These are phyloP conservation scores for Oriolus oriolus DNA, from an alignment of 2,113 vertebrate species.

Conservation along the genomic window DNA sequence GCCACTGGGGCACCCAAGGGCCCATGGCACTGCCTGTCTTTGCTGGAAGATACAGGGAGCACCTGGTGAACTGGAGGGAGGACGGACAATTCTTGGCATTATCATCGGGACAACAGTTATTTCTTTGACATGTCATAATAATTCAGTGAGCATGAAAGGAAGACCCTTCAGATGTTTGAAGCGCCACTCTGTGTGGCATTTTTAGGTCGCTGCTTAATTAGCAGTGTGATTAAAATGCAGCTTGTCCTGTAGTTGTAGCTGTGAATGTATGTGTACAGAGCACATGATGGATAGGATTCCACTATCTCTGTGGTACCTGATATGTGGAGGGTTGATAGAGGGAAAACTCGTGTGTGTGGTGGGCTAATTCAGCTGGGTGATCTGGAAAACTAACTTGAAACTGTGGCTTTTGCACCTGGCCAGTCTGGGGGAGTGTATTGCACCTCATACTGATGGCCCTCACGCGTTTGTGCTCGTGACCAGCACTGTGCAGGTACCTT, in stretches of 20 bases:
- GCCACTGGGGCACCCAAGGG: not conserved
- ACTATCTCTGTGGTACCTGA: not conserved
- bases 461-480: accelerated
- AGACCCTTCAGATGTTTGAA: not conserved
- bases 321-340: not conserved
- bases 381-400: not conserved
- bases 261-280: not conserved
- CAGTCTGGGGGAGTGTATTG: not conserved
- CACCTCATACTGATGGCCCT: not conserved
- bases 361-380: not conserved
- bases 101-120: not conserved
- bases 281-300: not conserved
- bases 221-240: not conserved
- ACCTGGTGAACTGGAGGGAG: not conserved
- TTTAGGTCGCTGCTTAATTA: constrained; percentile 23
- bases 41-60: not conserved
- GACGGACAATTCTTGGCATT: not conserved
- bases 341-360: not conserved
- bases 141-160: not conserved
- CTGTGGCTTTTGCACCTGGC: not conserved
- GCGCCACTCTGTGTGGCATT: not conserved
- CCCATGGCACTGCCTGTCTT: not conserved
- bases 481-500: not conserved
- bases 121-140: constrained; percentile 11
- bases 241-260: not conserved